Base-by-base conservation (phyloP, 2,797 vertebrate species). In the Squalus acanthias region DNA sequence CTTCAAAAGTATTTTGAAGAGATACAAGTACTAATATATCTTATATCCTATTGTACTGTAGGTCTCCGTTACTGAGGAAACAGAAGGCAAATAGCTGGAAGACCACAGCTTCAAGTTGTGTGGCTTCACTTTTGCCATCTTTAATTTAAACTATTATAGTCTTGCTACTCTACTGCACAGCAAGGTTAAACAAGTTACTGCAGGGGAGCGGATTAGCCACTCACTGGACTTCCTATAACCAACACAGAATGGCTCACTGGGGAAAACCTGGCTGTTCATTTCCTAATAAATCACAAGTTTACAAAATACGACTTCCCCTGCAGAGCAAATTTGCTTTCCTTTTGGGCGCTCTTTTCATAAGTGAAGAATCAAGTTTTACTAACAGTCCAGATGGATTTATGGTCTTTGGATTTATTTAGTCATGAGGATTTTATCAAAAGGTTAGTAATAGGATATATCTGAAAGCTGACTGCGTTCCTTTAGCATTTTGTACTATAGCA, bases 351-450 rank as follows among this genome's bases (percentile, higher is more conserved):
- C 70, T 95, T 95, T 95, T 72, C 70, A 76, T 50, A 95, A 95
- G 70, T 57, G 46, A 95, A 57, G 70, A 95, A 76, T 76, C 94
- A 74, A 95, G 94, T 72, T 95, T 95, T 95, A 95, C 94, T 95
- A 95, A 95, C 50, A 60, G 94, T 3, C n/a, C 7, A 57, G 70
- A 95, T 95, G 46, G 50, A 76, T 95, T 76, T 95, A 72, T 95
- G 39, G 93, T 95, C 67, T 26, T 92, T 95, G 65, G n/a, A 72
- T 70, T 95, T 95, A 94, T 70, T 94, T 94, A 94, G 92, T 70
- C 92, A 94, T 94, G 20, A 94, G 92, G 65, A 94, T 94, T 94
- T 94, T 94, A 95, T 95, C 93, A 95, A 95, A 67, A 95, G 67
- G 93, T 95, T 70, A 95, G 70, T 74, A 76, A 95, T 74, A 33